Conservation (phyloP, 2,888 invertebrate genomes). For the Phyllotreta striolata region DNA sequence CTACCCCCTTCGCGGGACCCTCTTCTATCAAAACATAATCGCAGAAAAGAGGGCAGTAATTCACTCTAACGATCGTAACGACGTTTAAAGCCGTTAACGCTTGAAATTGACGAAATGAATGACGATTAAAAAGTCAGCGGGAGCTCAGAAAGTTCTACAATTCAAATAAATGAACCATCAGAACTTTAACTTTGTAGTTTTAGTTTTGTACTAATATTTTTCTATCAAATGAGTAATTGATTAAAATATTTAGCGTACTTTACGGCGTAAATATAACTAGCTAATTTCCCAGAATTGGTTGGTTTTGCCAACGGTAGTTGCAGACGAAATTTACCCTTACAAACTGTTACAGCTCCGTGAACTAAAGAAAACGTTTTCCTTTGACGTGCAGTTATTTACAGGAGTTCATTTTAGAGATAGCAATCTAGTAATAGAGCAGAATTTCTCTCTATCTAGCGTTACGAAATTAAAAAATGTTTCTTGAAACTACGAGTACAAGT, state of each 20-base stretch:
- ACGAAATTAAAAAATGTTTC: constrained; percentile 43
- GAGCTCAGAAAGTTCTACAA: neutral
- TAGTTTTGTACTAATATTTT: too few relatives aligned
- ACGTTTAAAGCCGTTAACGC: constrained; percentile 47
- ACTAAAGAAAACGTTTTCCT: constrained; percentile 17
- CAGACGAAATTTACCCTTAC: constrained; percentile 11
- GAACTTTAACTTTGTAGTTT: too few relatives aligned
- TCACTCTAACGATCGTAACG: constrained; percentile 47
- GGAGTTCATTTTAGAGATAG: constrained; percentile 20
- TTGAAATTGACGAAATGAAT: constrained; percentile 44
- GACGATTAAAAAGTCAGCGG: constrained; percentile 38
- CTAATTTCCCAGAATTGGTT: neutral
- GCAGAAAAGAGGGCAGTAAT: constrained; percentile 43
- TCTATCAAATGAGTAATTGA: too few relatives aligned
- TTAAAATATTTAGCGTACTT: too few relatives aligned
- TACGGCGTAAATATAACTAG: neutral
- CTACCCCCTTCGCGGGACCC: constrained; percentile 34
- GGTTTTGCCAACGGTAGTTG: neutral
- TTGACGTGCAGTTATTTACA: constrained; percentile 14
- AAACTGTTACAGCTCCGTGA: neutral
- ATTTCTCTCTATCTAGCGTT: constrained; percentile 34
- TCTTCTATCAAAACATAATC: constrained; percentile 42
- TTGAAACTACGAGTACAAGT: constrained; percentile 39
- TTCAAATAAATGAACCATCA: too few relatives aligned
- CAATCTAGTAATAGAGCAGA: constrained; percentile 29